phyloP scores from a whole-genome alignment of 2,888 invertebrate species.

The Cenopis cana region DNA sequence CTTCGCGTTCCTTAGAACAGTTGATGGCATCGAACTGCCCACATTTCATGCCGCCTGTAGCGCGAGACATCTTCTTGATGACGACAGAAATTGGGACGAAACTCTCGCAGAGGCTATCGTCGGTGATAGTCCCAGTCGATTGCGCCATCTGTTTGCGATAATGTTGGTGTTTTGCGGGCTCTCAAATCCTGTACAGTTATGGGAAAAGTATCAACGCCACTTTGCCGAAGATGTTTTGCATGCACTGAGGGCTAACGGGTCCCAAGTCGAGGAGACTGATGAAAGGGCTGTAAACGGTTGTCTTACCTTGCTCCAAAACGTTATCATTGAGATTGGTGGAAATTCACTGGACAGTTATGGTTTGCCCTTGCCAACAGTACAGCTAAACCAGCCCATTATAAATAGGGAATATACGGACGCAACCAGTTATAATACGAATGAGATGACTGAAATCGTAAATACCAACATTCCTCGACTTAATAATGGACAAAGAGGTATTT shows the following conservation, averaged over 20 bases:
- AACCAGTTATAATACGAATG: constrained; percentile 26
- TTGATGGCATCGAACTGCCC: too few species aligned
- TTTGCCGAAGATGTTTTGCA: constrained; percentile 1
- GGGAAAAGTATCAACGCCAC: constrained; percentile 44
- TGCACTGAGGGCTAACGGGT: too few species aligned
- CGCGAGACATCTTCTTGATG: constrained; percentile 47
- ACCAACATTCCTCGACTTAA: neutral
- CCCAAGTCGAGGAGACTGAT: too few species aligned
- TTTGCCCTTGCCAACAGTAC: constrained; percentile 8
- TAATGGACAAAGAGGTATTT: constrained; percentile 13
- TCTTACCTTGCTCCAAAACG: too few species aligned
- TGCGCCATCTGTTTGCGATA: constrained; percentile 50
- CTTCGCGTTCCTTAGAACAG: too few species aligned
- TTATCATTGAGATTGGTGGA: too few species aligned
- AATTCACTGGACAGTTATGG: too few species aligned
- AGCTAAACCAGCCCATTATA: neutral
- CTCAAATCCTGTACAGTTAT: constrained; percentile 45
- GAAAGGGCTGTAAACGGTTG: too few species aligned
- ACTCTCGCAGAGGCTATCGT: constrained; percentile 43
- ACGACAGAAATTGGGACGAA: constrained; percentile 42
- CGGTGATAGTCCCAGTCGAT: constrained; percentile 42
- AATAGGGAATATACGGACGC: constrained; percentile 33
- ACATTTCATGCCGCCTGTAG: constrained; percentile 44
- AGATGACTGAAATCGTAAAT: neutral
- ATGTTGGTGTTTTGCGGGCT: constrained; percentile 48